A percentile compares a stretch with the other conserved stretches of the same genome.
Conservation (phyloP, 1,140 invertebrate species). For the Capitella teleta region DNA sequence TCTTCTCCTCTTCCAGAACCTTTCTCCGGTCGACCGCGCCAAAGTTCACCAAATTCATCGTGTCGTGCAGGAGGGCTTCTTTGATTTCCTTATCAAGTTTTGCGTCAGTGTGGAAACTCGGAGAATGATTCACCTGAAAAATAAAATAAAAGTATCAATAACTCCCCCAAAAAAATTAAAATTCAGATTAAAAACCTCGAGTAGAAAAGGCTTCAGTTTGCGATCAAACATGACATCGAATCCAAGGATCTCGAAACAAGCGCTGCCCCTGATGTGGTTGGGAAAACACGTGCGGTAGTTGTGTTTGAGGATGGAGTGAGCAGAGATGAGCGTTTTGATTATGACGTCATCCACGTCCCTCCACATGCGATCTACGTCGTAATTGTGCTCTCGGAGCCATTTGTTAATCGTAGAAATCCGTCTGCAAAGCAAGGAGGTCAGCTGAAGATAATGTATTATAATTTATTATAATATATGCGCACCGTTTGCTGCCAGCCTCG, state of each 20-base stretch:
- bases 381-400: constrained; percentile 30
- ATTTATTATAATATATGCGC: constrained; percentile 8
- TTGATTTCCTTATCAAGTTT: constrained; percentile 41
- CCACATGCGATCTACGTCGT: constrained; percentile 33
- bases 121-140: constrained; percentile 37
- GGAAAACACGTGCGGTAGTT: constrained; percentile 42
- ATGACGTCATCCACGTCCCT: constrained; percentile 37
- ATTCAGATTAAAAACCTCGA: constrained; percentile 27
- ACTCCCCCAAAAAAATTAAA: not conserved
- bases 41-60: constrained; percentile 62
- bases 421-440: not conserved
- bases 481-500: constrained; percentile 68
- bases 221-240: constrained; percentile 41
- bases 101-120: constrained; percentile 41
- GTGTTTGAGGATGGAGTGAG: constrained; percentile 37
- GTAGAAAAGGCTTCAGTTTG: constrained; percentile 38
- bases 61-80: constrained; percentile 33
- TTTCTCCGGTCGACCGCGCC: constrained; percentile 64
- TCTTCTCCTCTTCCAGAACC: constrained; percentile 49
- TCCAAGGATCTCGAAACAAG: constrained; percentile 43
- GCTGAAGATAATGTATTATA: not conserved
- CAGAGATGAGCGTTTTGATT: constrained; percentile 38
- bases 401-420: constrained; percentile 22
- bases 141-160: no score
- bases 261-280: constrained; percentile 29